Evolutionary conservation across 2,797 vertebrate species (phyloP), one percentile per base, ranked within the genome.

Genomic region (Apogon talboti): DNA sequence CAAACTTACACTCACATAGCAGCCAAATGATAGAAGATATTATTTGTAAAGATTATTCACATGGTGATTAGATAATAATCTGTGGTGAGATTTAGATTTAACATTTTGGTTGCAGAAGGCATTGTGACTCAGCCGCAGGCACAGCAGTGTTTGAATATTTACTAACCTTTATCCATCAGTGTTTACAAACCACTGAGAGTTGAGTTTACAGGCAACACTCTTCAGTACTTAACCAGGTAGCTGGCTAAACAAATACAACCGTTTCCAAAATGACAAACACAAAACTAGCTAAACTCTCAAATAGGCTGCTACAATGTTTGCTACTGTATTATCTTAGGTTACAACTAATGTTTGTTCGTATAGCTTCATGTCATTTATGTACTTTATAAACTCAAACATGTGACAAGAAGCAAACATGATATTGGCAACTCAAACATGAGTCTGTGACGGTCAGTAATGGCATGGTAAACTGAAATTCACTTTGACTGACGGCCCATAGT

Each of bases 201-300:
- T 12, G 38, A 71, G 19, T 63, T 60, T 19, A 16, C 9, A 0
- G 37, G 51, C 66, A 44, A 21, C 52, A 21, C 24, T 37, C 59
- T 47, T 66, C 30, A 3, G n/a, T 48, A 28, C 63, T 71, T 71
- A 62, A 74, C 49, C 60, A 80, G 82, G 68, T 76, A 61, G 40
- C 35, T 16, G 53, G 47, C 9, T 71, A 57, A 73, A 79, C 58
- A 65, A 76, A 55, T 28, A 63, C 28, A 58, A 47, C 52, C 33
- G 15, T 44, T 52, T 21, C 55, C 43, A 52, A 74, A 71, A n/a
- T 66, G 35, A 10, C 33, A 35, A 35, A 35, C 33, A 35, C 33
- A 8, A 35, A 35, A 35, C 33, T 35, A 35, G 21, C 56, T 48
- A 47, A 77, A 62, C 66, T 57, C 5, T 30, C 46, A 56, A 64